Evolutionary conservation across 2,888 invertebrate species (phyloP).

Genomic region (Heliconius cydno): DNA sequence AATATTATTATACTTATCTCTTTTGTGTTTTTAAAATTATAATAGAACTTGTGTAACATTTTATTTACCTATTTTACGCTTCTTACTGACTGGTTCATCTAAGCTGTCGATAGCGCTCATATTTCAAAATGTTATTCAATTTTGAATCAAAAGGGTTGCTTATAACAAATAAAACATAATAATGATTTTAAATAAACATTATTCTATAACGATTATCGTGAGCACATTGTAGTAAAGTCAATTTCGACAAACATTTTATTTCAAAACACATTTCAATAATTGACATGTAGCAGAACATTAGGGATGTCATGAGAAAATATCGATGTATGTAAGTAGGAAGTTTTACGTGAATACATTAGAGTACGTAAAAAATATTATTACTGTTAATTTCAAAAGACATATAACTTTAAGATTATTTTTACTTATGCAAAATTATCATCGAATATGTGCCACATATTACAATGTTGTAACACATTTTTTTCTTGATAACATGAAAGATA

Average conservation of each 20-base stretch:
- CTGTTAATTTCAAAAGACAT: too few species aligned
- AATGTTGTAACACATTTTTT: too few species aligned
- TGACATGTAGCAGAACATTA: background rate
- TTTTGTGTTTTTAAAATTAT: background rate
- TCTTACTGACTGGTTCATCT: conserved; percentile 41
- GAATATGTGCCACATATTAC: too few species aligned
- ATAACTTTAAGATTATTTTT: too few species aligned
- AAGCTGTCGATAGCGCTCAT: conserved; percentile 7
- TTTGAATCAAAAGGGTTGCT: conserved; percentile 15
- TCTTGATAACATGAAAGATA: too few species aligned
- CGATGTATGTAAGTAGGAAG: background rate
- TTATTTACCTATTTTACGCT: conserved; percentile 40
- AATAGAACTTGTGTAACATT: background rate
- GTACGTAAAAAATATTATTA: too few species aligned
- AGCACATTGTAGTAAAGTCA: conserved; percentile 21
- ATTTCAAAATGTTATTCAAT: conserved; percentile 13
- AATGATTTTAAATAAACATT: conserved; percentile 22
- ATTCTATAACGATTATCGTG: conserved; percentile 7
- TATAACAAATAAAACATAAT: conserved; percentile 14
- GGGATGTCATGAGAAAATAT: background rate
- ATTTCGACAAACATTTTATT: conserved; percentile 19
- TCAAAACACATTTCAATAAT: conserved; percentile 20
- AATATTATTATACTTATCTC: background rate
- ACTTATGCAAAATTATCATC: too few species aligned
- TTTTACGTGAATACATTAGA: too few species aligned